Conservation (phyloP, 2,797 vertebrate genomes). For the Dicrostonyx torquatus region DNA sequence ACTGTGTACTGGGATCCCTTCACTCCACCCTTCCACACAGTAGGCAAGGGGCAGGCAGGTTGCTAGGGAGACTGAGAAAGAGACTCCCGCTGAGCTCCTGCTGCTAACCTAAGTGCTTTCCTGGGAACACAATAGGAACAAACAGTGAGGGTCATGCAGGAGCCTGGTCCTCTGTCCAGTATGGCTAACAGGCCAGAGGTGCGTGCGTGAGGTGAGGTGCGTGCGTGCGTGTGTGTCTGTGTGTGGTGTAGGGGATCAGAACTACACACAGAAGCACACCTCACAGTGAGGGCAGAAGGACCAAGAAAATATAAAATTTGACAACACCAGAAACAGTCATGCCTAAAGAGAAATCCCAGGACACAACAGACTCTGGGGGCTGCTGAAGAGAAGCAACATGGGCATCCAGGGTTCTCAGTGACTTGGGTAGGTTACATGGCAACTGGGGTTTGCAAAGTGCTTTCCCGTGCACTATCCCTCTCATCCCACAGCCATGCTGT, state of each 20-base stretch:
- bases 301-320: not conserved
- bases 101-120: conserved; percentile 14
- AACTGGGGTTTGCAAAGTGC: not conserved
- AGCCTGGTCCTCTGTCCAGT: not conserved
- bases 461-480: not conserved
- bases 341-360: conserved; percentile 39
- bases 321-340: not conserved
- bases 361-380: not conserved
- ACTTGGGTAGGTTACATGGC: not conserved
- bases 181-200: not conserved
- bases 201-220: not conserved
- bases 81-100: not conserved
- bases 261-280: not conserved
- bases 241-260: not conserved
- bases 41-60: not conserved
- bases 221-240: not conserved
- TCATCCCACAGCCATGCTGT: not conserved
- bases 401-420: not conserved
- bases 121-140: fast-evolving
- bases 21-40: not conserved
- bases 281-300: not conserved
- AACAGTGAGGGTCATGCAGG: not conserved
- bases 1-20: not conserved
- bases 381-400: not conserved
- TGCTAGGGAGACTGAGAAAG: not conserved